phyloP scores from a whole-genome alignment of 2,113 vertebrate genomes.

The Nettapus auritus region DNA sequence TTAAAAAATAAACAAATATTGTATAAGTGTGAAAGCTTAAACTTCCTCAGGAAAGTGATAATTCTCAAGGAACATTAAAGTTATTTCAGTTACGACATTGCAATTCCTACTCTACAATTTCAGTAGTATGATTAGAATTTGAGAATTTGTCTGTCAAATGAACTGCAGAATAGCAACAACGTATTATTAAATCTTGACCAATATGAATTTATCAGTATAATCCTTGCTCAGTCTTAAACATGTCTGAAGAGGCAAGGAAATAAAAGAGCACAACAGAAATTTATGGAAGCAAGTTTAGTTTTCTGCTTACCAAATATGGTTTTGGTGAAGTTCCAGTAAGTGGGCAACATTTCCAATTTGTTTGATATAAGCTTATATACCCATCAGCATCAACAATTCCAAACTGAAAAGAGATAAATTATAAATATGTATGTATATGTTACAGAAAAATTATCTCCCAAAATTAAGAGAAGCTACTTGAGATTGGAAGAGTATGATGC shows the following conservation, averaged over 20 bases:
- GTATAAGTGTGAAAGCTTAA: neutral
- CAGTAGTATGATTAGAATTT: neutral
- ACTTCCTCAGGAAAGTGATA: neutral
- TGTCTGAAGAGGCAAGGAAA: neutral
- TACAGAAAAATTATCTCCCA: neutral
- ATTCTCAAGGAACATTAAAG: neutral
- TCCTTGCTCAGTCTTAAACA: neutral
- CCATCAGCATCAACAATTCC: constrained; percentile 97
- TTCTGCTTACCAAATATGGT: constrained; percentile 89
- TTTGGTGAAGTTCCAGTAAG: constrained; percentile 88
- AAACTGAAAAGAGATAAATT: constrained; percentile 79
- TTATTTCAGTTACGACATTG: neutral
- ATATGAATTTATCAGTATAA: neutral
- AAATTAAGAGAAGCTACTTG: neutral
- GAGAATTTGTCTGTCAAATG: neutral
- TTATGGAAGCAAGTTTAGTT: neutral
- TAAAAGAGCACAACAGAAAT: neutral
- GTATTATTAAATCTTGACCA: neutral
- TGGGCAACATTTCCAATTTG: constrained; percentile 87
- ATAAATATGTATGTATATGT: neutral
- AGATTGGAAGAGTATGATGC: neutral
- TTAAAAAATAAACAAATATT: neutral
- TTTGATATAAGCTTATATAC: constrained; percentile 95
- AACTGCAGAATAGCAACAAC: neutral
- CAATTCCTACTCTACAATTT: neutral